Evolutionary conservation across 1,140 invertebrate genomes (phyloP).

Genomic region (Brachionus koreanus): DNA sequence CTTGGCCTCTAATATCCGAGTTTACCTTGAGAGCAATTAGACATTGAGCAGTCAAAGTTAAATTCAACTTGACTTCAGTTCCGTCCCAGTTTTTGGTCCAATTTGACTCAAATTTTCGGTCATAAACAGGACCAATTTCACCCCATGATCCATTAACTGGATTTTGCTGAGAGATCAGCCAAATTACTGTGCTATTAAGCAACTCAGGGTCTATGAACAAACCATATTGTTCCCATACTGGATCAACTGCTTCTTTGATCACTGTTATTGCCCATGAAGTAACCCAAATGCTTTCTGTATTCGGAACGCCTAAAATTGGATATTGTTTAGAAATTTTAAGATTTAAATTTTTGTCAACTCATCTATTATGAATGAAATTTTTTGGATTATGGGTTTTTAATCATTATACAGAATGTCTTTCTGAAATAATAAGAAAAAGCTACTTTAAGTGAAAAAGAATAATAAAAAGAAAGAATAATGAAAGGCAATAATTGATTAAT

Average conservation of each 20-base stretch:
- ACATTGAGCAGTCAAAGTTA: constrained; percentile 43
- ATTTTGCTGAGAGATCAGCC: constrained; percentile 52
- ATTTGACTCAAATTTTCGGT: constrained; percentile 50
- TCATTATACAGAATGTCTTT: too few relatives aligned
- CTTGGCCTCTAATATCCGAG: constrained; percentile 52
- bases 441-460: too few relatives aligned
- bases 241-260: constrained; percentile 51
- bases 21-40: constrained; percentile 46
- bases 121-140: constrained; percentile 48
- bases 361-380: too few relatives aligned
- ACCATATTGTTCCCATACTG: constrained; percentile 53
- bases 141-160: constrained; percentile 52
- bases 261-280: constrained; percentile 56
- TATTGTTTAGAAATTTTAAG: too few relatives aligned
- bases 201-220: constrained; percentile 53
- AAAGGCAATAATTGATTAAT: too few relatives aligned
- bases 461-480: too few relatives aligned
- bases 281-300: constrained; percentile 47
- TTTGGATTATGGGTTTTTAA: too few relatives aligned
- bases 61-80: constrained; percentile 26
- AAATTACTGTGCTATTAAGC: constrained; percentile 52
- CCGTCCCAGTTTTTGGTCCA: neutral
- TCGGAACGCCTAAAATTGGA: neutral
- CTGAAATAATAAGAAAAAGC: too few relatives aligned
- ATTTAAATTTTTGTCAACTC: too few relatives aligned